Base-by-base conservation (phyloP, 2,888 invertebrate genomes). In the Plutella xylostella region DNA sequence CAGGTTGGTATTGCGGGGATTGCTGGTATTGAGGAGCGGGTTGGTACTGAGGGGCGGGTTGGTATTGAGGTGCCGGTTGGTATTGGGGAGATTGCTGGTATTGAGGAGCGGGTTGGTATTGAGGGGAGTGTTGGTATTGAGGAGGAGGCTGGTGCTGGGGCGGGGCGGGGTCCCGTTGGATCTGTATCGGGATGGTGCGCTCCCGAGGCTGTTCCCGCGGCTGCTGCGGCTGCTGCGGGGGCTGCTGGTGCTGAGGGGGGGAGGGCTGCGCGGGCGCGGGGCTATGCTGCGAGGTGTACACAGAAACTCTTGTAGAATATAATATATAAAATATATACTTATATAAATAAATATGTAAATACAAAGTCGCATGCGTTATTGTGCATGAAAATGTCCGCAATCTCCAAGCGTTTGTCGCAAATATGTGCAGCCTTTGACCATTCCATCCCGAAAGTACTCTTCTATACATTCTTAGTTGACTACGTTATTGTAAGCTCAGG, bases 261-360 rank as follows among this genome's bases (percentile, higher is more conserved):
- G 82, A 66, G 62, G 80, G 71, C 74, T 78, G 71, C 74, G 79
- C 75, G 76, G 72, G 72, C 57, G 84, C 84, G 57, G 80, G 77
- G 62, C 62, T 74, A 65, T 75, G 83, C 77, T 82, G 64, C 58
- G 51, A 60, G 55, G 57, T 37, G 19, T 37, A 19, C 14, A 37
- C 5, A 37, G 15, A 18, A 15, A n/a, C 1, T 6, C 17, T 25
- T 40, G 20, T 42, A 20, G 18, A 42, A 19, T 18, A 34, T 11
- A 19, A 20, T 19, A 37, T 18, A 19, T 19, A 37, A n/a, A 5
- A 12, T 12, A 18, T 37, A 19, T 15, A 34, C 6, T 17, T 18
- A 3, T 12, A 2, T 37, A 28, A 28, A 4, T 28, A 28, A 28
- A 2, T 37, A 28, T 12, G 2, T 28, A 28, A 28, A 28, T 28